Evolutionary conservation across 2,113 vertebrate species (phyloP).

Genomic region (rabbit (Oryctolagus cuniculus)): DNA sequence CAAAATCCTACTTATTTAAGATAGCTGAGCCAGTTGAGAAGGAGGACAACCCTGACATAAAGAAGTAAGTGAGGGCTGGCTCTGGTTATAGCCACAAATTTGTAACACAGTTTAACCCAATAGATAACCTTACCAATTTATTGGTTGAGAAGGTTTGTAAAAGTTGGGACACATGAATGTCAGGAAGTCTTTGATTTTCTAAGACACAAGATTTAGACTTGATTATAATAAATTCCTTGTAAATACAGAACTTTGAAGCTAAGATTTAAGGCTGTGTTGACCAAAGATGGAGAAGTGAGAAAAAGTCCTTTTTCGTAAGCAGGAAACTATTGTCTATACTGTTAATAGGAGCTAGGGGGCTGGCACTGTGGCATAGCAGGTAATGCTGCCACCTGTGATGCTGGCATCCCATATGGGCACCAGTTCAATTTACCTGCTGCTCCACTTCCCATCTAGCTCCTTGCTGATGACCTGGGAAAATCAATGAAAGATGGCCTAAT

Average conservation of each 20-base stretch:
- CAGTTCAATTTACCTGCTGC: too few species aligned
- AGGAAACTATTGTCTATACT: neutral
- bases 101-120: constrained; percentile 2
- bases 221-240: constrained; percentile 16
- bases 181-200: neutral
- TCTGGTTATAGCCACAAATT: neutral
- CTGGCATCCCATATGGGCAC: too few species aligned
- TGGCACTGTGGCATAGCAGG: too few species aligned
- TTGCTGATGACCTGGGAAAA: too few species aligned
- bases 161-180: neutral
- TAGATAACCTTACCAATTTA: neutral
- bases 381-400: too few species aligned
- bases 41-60: neutral
- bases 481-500: too few species aligned
- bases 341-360: neutral
- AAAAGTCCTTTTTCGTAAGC: constrained; percentile 2
- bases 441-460: too few species aligned
- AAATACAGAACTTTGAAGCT: constrained; percentile 30
- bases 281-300: neutral
- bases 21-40: constrained; percentile 12
- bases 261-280: neutral
- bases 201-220: constrained; percentile 6
- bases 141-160: constrained; percentile 1
- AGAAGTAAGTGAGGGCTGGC: neutral
- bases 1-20: constrained; percentile 26